These are phyloP conservation scores for Opisthocomus hoazin DNA, from an alignment of 2,113 vertebrate species.

Conservation along the genomic window DNA sequence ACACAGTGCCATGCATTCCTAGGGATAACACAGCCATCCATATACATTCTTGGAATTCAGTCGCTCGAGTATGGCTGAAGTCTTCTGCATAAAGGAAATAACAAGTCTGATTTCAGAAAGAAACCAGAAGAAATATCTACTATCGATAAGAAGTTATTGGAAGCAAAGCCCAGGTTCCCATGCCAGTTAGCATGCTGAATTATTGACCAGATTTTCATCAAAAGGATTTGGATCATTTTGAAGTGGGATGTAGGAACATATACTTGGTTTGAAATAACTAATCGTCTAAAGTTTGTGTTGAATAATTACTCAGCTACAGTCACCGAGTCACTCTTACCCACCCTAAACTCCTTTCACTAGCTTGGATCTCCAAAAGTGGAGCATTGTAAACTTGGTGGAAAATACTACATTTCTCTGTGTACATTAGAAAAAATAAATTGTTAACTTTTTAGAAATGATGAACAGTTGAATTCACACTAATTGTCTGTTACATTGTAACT, in stretches of 20 bases:
- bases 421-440: background rate
- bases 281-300: background rate
- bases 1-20: background rate
- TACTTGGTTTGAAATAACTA: background rate
- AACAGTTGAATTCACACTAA: conserved; percentile 25
- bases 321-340: background rate
- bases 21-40: background rate
- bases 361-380: background rate
- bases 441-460: background rate
- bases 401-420: background rate
- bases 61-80: background rate
- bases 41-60: background rate
- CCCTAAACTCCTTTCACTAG: background rate
- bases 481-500: conserved; percentile 53
- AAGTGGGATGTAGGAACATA: background rate
- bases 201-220: background rate
- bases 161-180: background rate
- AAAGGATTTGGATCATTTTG: background rate
- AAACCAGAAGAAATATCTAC: background rate
- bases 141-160: background rate
- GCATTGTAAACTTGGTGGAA: background rate
- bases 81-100: background rate
- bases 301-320: background rate
- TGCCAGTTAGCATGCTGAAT: background rate
- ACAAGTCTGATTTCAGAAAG: background rate